Conservation (phyloP, 2,888 invertebrate species). For the Crocallis elinguaria region DNA sequence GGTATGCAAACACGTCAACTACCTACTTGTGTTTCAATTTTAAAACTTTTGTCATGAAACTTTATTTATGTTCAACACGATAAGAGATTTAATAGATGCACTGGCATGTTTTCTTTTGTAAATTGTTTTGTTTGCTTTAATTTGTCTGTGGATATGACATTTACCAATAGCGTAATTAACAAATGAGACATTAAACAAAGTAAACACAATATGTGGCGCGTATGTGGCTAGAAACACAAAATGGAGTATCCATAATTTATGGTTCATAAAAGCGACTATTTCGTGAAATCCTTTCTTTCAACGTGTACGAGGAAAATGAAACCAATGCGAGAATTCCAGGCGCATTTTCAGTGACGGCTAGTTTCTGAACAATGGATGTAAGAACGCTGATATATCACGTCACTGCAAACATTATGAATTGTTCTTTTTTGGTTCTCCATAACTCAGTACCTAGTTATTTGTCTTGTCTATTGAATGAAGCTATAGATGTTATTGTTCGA, state of each 20-base stretch:
- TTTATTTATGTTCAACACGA: conserved; percentile 23
- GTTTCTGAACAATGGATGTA: conserved; percentile 33
- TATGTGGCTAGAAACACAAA: neutral
- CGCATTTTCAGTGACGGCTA: conserved; percentile 30
- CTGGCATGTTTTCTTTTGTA: conserved; percentile 3
- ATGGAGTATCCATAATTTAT: conserved; percentile 4
- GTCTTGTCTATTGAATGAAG: conserved; percentile 17
- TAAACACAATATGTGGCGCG: neutral
- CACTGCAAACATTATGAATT: conserved; percentile 28
- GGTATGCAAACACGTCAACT: conserved; percentile 54
- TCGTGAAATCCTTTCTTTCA: conserved; percentile 19
- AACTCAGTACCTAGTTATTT: conserved; percentile 20
- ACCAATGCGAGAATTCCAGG: conserved; percentile 23
- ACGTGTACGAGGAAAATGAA: conserved; percentile 28
- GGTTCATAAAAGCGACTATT: conserved; percentile 10
- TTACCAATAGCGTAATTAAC: neutral
- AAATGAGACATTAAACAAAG: neutral
- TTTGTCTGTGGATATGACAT: neutral
- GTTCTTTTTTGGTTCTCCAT: conserved; percentile 24
- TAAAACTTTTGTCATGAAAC: conserved; percentile 23
- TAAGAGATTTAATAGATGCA: conserved; percentile 8
- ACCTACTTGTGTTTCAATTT: conserved; percentile 11
- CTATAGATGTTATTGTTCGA: conserved; percentile 1
- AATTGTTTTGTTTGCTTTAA: neutral
- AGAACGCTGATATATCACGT: conserved; percentile 27